phyloP scores from a whole-genome alignment of 2,113 vertebrate species.

The Illadopsis cleaveri region DNA sequence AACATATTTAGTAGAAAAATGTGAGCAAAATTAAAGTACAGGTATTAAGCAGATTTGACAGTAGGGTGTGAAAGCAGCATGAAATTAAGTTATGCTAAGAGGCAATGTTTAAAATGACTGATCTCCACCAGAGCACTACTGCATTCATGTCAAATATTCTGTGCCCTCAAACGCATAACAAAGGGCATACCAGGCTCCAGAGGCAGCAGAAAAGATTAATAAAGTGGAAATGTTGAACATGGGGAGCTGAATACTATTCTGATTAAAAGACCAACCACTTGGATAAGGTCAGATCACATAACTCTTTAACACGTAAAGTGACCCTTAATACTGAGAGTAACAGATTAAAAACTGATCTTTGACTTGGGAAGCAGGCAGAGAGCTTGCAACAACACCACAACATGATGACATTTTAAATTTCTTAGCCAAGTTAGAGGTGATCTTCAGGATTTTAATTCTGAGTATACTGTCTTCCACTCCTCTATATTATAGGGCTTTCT shows the following conservation, averaged over 20 bases:
- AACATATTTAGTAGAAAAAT: background rate
- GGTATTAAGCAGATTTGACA: conserved; percentile 9
- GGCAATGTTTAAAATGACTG: background rate
- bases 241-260: background rate
- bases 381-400: background rate
- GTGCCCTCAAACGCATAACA: background rate
- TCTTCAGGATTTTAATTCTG: background rate
- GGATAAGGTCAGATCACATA: background rate
- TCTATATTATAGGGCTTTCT: background rate
- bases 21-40: conserved; percentile 15
- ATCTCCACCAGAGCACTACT: background rate
- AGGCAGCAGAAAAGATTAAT: background rate
- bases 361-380: background rate
- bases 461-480: background rate
- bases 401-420: background rate
- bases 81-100: conserved; percentile 38
- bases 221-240: conserved; percentile 6
- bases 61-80: background rate
- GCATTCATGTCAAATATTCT: background rate
- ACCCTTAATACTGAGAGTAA: background rate
- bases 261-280: background rate
- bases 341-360: background rate
- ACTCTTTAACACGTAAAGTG: background rate
- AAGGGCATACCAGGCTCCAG: background rate
- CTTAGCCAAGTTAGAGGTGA: background rate